These are phyloP conservation scores for Chrysolina oricalcia DNA, from an alignment of 2,888 invertebrate species.

Conservation along the genomic window DNA sequence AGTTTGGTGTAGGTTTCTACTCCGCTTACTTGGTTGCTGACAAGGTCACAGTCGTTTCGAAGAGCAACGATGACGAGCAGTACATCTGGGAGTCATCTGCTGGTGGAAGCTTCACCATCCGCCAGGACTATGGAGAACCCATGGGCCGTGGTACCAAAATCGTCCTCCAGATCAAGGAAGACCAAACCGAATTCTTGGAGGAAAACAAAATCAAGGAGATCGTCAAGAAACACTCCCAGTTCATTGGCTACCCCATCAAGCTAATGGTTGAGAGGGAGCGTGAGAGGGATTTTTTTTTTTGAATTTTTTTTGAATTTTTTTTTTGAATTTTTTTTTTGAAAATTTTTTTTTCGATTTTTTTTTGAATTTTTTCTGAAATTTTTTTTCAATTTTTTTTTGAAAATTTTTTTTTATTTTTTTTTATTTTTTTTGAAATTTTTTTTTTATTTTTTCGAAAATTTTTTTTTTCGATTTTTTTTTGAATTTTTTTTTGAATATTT, in stretches of 20 bases:
- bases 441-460: no score
- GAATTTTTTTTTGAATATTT: no score
- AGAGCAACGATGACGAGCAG: slow-evolving; percentile 98
- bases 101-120: slow-evolving; percentile 97
- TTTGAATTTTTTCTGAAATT: no score
- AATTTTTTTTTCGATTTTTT: no score
- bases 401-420: no score
- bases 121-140: slow-evolving; percentile 84
- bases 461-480: no score
- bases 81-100: slow-evolving; percentile 99
- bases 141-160: slow-evolving; percentile 95
- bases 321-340: no score
- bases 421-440: no score
- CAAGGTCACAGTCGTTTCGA: slow-evolving; percentile 92
- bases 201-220: slow-evolving; percentile 96
- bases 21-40: slow-evolving; percentile 98
- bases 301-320: no score
- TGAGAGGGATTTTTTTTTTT: no score
- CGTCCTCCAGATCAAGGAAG: slow-evolving; percentile 95
- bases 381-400: no score
- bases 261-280: slow-evolving; percentile 94
- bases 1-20: slow-evolving; percentile 99
- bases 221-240: slow-evolving; percentile 98
- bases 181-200: slow-evolving; percentile 94
- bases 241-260: slow-evolving; percentile 97